These are phyloP conservation scores for Epistrophella euchroma DNA, from an alignment of 2,888 invertebrate species.

Conservation along the genomic window DNA sequence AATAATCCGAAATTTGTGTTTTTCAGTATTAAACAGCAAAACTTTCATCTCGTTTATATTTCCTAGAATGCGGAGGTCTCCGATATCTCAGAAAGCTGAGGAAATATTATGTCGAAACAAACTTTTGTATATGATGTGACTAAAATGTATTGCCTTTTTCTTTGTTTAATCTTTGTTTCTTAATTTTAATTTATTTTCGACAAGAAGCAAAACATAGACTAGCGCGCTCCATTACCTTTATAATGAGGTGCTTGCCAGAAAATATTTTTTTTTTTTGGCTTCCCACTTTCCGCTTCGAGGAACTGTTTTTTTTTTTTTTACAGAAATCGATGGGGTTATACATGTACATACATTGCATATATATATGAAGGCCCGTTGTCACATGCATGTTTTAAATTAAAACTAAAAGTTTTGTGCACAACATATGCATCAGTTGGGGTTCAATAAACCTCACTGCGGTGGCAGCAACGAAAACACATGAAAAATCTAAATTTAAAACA, in stretches of 20 bases:
- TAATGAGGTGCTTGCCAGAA: conserved; percentile 64
- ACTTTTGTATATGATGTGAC: too few species aligned
- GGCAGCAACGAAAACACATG: conserved; percentile 45
- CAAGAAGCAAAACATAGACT: conserved; percentile 14
- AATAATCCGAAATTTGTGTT: too few species aligned
- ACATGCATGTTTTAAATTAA: conserved; percentile 11
- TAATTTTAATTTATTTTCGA: conserved; percentile 13
- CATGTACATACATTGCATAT: background rate
- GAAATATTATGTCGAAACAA: background rate
- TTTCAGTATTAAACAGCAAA: too few species aligned
- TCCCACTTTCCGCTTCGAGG: conserved; percentile 5
- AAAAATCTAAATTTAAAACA: conserved; percentile 69
- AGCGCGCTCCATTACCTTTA: conserved; percentile 49
- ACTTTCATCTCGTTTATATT: too few species aligned
- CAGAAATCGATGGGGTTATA: conserved; percentile 1
- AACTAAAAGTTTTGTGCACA: conserved; percentile 11
- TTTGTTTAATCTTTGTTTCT: background rate
- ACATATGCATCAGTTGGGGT: conserved; percentile 38
- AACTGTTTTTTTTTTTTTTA: conserved; percentile 1
- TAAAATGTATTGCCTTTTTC: background rate
- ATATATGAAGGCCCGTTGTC: background rate
- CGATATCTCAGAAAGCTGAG: background rate
- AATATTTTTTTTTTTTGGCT: conserved; percentile 33
- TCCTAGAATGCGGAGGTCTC: too few species aligned
- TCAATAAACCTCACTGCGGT: conserved; percentile 64